Evolutionary conservation across 2,888 invertebrate genomes (phyloP).

Genomic region (Drosophila histrio): DNA sequence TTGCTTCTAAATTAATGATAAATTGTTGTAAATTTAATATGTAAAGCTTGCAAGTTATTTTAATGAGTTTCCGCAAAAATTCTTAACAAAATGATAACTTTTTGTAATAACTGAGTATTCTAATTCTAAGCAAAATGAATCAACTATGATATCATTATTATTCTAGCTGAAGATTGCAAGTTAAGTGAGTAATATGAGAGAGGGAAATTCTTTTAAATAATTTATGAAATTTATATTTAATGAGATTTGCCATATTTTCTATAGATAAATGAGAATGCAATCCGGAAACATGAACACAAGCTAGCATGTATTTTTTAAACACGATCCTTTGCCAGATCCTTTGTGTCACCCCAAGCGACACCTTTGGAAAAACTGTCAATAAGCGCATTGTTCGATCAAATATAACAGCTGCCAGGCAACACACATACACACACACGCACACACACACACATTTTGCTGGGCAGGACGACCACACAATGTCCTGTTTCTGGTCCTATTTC

Average conservation of each 20-base stretch:
- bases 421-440: slow-evolving; percentile 28
- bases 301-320: slow-evolving; percentile 26
- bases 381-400: slow-evolving; percentile 68
- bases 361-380: slow-evolving; percentile 75
- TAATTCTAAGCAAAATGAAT: slow-evolving; percentile 1
- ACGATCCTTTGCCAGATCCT: slow-evolving; percentile 44
- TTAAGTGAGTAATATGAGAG: not conserved
- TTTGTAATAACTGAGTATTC: not conserved
- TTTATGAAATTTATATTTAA: not conserved
- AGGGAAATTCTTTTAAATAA: not conserved
- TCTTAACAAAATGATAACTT: not conserved
- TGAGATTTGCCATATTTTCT: not conserved
- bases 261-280: slow-evolving; percentile 7
- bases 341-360: slow-evolving; percentile 53
- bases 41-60: slow-evolving; percentile 6
- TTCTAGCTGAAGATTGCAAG: not conserved
- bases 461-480: slow-evolving; percentile 54
- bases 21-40: slow-evolving; percentile 9
- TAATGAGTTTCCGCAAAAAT: slow-evolving; percentile 10
- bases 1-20: slow-evolving; percentile 40
- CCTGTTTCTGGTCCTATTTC: slow-evolving; percentile 10
- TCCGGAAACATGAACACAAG: slow-evolving; percentile 52
- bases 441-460: slow-evolving; percentile 39
- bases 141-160: slow-evolving; percentile 20
- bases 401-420: slow-evolving; percentile 63